Evolutionary conservation across 2,113 vertebrate genomes (phyloP).

Genomic region (Ophthalmolycus amberensis): DNA sequence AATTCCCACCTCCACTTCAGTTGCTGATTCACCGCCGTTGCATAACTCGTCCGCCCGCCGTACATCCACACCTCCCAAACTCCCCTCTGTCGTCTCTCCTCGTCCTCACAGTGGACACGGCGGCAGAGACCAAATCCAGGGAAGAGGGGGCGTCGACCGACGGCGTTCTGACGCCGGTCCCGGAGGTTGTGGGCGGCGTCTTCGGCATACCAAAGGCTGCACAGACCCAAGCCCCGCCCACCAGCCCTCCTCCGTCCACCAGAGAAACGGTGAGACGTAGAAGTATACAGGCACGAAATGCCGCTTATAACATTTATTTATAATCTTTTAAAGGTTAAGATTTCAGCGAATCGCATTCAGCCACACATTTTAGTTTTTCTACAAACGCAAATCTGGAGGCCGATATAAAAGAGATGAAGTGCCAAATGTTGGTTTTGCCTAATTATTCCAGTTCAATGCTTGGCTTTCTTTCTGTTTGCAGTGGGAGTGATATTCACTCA

Average conservation of each 20-base stretch:
- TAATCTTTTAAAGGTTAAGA: too few relatives aligned
- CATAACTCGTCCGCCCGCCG: slow-evolving; percentile 16
- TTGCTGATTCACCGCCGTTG: slow-evolving; percentile 57
- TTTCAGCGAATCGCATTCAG: not conserved
- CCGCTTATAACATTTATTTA: too few relatives aligned
- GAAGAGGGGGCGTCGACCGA: slow-evolving; percentile 51
- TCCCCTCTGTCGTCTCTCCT: not conserved
- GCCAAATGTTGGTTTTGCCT: slow-evolving; percentile 30
- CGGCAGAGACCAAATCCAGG: slow-evolving; percentile 60
- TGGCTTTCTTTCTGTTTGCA: slow-evolving; percentile 36
- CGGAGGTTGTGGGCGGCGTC: slow-evolving; percentile 56
- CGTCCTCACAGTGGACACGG: slow-evolving; percentile 58
- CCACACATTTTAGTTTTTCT: not conserved
- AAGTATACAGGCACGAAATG: not conserved
- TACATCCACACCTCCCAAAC: slow-evolving; percentile 32
- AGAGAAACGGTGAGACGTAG: slow-evolving; percentile 86
- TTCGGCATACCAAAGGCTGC: slow-evolving; percentile 80
- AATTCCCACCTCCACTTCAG: slow-evolving; percentile 32
- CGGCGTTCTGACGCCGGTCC: slow-evolving; percentile 54
- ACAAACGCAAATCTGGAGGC: slow-evolving; percentile 1
- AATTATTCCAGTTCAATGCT: slow-evolving; percentile 30
- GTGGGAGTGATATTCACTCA: slow-evolving; percentile 49
- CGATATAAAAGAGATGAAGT: not conserved
- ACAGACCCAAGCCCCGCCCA: slow-evolving; percentile 81
- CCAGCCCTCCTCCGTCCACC: slow-evolving; percentile 69